Base-by-base conservation (phyloP, 2,888 invertebrate species). In the Cenopis cana region DNA sequence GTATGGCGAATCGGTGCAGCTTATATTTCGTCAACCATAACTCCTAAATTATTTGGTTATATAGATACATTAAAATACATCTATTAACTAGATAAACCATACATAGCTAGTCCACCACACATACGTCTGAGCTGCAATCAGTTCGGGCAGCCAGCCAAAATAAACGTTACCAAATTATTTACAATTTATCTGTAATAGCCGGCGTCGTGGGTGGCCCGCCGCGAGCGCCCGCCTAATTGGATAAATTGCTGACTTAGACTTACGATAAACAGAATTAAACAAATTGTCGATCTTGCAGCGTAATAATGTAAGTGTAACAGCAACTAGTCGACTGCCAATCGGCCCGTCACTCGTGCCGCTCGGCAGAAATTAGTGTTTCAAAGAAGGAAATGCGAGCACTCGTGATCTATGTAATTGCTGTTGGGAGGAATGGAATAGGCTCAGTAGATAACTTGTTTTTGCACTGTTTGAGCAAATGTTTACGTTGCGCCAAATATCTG, bases 111-210 rank as follows among this genome's bases (percentile, higher is more conserved):
- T 24, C 41, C 36, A 10, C 52, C 4, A 24, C 24, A 60, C 69
- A 36, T 46, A 70, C 69, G 60, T 49, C 60, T 60, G 65, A 66
- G 70, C 69, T 74, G 83, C 85, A 87, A 88, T 86, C 85, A 84
- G 82, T 79, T 81, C 81, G 76, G 75, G 81, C 81, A 75, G 80
- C 77, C 79, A 80, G 82, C 77, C 77, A 75, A 80, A 80, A 82
- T 80, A 77, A 82, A 89, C 84, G 86, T 86, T 82, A 88, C 88
- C 88, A 89, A 92, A 92, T 92, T 90, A 91, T 89, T 90, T 89
- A 91, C 90, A 91, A 93, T 93, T 91, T 90, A 89, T 88, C 86
- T 90, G 87, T 91, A 92, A 93, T 91, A 90, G 91, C 85, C 78
- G 75, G 77, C 88, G 76, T 81, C 83, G 88, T 93, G 93, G 93